Conservation (phyloP, 2,888 invertebrate species). For the Minunthozetes semirufus region DNA sequence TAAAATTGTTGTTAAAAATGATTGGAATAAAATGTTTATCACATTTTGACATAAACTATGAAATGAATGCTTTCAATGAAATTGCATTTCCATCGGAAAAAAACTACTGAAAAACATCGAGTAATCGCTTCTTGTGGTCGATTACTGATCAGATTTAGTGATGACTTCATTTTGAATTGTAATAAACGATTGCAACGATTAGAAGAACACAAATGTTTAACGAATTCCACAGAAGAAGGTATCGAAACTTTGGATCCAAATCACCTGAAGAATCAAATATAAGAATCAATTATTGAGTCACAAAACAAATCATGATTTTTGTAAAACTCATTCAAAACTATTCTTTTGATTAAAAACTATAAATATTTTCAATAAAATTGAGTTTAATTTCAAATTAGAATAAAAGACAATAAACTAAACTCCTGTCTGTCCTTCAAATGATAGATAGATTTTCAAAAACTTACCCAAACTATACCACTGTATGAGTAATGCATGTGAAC, state of each 20-base stretch:
- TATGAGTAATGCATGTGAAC: conserved; percentile 25
- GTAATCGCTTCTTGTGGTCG: too few relatives aligned
- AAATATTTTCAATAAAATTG: too few relatives aligned
- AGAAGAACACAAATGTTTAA: conserved; percentile 4
- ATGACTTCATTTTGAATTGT: conserved; percentile 1
- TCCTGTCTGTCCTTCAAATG: too few relatives aligned
- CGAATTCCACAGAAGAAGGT: conserved; percentile 26
- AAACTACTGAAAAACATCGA: not conserved
- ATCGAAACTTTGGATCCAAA: conserved; percentile 30
- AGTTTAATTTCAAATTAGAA: too few relatives aligned
- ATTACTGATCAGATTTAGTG: not conserved
- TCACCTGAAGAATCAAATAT: not conserved
- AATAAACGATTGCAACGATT: conserved; percentile 9
- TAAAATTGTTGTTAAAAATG: conserved; percentile 5
- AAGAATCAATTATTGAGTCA: too few relatives aligned
- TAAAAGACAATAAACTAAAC: too few relatives aligned
- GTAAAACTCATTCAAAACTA: too few relatives aligned
- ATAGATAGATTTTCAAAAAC: not conserved
- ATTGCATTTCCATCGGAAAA: not conserved
- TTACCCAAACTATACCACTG: conserved; percentile 33
- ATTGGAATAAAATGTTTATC: conserved; percentile 5
- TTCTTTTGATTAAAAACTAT: too few relatives aligned
- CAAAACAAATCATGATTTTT: too few relatives aligned
- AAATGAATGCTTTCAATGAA: conserved; percentile 11
- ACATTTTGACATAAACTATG: not conserved